These are phyloP conservation scores for Menidia menidia DNA, from an alignment of 2,797 vertebrate genomes.

Conservation along the genomic window DNA sequence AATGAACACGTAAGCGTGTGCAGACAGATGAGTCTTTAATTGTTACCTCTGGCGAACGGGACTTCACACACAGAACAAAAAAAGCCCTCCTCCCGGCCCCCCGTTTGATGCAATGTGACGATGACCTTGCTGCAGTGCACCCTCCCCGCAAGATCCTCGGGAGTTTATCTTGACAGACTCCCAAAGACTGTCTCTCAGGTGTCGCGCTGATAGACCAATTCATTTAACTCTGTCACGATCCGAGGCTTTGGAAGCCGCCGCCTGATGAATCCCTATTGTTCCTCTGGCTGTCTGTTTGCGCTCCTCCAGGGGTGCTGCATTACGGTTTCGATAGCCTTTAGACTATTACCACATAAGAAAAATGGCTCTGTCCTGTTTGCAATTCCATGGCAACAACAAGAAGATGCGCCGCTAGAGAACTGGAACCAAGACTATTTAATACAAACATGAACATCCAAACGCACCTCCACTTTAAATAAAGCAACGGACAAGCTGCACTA, in stretches of 20 bases:
- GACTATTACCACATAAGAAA: conserved; percentile 50
- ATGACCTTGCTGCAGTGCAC: conserved; percentile 81
- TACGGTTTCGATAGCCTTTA: conserved; percentile 66
- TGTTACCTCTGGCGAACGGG: conserved; percentile 80
- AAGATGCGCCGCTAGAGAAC: conserved; percentile 18
- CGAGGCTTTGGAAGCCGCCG: conserved; percentile 64
- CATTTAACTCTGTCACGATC: conserved; percentile 79
- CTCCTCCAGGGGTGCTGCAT: conserved; percentile 59
- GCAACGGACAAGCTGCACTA: neutral
- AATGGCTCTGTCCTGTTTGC: conserved; percentile 16
- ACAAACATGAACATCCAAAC: neutral
- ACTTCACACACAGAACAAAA: conserved; percentile 77
- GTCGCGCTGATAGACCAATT: conserved; percentile 80
- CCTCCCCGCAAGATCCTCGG: conserved; percentile 68
- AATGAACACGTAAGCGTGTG: conserved; percentile 73
- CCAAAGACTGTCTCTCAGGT: conserved; percentile 78
- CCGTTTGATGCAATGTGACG: conserved; percentile 80
- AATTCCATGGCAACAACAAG: conserved; percentile 31
- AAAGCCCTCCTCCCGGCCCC: conserved; percentile 68
- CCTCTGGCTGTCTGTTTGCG: conserved; percentile 63
- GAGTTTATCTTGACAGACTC: conserved; percentile 79
- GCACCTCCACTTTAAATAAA: neutral
- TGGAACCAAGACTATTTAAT: conserved; percentile 7
- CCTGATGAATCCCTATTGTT: conserved; percentile 77
- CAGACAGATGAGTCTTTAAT: conserved; percentile 83